Percentiles rank a stretch among this genome's conserved stretches.
Evolutionary conservation across 2,113 vertebrate species (phyloP).

Genomic region (Emydura subglobosa): DNA sequence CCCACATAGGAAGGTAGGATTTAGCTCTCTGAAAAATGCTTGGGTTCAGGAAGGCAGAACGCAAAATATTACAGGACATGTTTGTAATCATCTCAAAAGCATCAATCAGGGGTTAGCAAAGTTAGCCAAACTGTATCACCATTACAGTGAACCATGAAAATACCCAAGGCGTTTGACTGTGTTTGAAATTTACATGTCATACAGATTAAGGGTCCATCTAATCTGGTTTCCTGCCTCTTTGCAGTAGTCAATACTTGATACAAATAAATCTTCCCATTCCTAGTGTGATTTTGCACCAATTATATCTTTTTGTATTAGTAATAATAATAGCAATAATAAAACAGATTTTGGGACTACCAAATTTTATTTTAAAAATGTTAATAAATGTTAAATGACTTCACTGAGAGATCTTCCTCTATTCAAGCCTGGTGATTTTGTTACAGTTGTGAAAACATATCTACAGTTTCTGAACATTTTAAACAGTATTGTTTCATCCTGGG

Average conservation of each 20-base stretch:
- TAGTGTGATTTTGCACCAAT: background rate
- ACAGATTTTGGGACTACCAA: background rate
- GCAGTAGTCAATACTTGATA: background rate
- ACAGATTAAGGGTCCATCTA: background rate
- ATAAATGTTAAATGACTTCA: background rate
- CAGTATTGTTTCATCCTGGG: background rate
- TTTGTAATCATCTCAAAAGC: background rate
- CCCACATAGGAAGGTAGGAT: background rate
- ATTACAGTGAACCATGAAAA: background rate
- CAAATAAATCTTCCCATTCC: background rate
- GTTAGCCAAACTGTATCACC: background rate
- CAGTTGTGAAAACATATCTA: background rate
- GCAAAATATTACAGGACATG: background rate
- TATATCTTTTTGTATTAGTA: background rate
- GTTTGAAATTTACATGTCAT: background rate
- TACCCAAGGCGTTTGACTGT: rapidly evolving
- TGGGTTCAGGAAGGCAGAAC: background rate
- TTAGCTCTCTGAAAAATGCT: background rate
- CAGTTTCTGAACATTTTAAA: background rate
- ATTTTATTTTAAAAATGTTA: background rate
- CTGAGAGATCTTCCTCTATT: background rate
- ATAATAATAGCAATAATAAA: background rate
- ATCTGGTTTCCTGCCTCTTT: background rate
- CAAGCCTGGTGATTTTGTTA: background rate
- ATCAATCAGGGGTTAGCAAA: background rate